A percentile compares a stretch with the other conserved stretches of the same genome.
These are phyloP conservation scores for Lonchura striata DNA, from an alignment of 2,113 vertebrate genomes.

Conservation along the genomic window DNA sequence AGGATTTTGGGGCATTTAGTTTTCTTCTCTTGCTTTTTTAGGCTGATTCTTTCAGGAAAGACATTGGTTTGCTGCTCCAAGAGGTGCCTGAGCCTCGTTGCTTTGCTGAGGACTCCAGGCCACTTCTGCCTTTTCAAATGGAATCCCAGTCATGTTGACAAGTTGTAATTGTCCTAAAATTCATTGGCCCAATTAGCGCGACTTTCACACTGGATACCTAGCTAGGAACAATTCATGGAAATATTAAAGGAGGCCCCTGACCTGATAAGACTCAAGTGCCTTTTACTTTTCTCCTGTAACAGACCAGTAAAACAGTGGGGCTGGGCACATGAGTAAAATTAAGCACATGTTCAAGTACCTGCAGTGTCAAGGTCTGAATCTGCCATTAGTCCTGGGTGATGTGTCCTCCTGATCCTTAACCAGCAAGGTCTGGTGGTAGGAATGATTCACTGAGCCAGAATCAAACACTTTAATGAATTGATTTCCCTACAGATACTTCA, in stretches of 20 bases:
- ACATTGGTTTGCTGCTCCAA: neutral
- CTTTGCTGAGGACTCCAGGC: neutral
- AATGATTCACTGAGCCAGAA: neutral
- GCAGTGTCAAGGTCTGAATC: neutral
- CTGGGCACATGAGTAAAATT: neutral
- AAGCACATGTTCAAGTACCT: neutral
- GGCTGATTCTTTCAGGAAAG: neutral
- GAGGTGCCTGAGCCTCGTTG: neutral
- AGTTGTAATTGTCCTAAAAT: slow-evolving; percentile 34
- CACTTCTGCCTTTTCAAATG: neutral
- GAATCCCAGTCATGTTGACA: neutral
- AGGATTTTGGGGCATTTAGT: neutral
- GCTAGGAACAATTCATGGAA: slow-evolving; percentile 55
- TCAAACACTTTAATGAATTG: neutral
- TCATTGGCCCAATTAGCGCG: slow-evolving; percentile 25
- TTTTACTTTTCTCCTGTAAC: neutral
- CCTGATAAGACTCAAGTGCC: slow-evolving; percentile 48
- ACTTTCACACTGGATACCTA: slow-evolving; percentile 19
- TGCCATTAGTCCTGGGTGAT: neutral
- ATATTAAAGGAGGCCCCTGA: slow-evolving; percentile 57
- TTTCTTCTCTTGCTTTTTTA: neutral
- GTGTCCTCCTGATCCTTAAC: neutral
- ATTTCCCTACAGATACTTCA: neutral
- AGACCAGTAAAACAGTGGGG: neutral
- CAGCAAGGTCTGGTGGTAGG: neutral